Conservation (phyloP, 2,113 vertebrate genomes). For the Athene noctua region DNA sequence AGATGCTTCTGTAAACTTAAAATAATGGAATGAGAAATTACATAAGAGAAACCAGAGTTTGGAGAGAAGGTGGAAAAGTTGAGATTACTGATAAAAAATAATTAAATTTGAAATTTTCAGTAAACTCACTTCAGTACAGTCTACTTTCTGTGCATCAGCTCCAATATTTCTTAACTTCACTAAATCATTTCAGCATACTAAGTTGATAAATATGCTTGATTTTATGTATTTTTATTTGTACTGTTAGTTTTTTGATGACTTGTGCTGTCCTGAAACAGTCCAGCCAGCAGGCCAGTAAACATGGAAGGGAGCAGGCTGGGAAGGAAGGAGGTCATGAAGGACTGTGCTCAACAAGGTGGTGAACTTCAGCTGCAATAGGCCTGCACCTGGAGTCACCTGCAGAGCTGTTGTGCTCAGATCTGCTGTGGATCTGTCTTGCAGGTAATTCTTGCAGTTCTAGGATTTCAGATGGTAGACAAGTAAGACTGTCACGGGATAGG, state of each 20-base stretch:
- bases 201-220: neutral
- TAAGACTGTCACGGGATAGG: fast-evolving
- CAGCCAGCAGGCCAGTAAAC: neutral
- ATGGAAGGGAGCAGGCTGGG: neutral
- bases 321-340: neutral
- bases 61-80: neutral
- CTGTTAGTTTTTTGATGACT: neutral
- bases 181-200: neutral
- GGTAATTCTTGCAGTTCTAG: neutral
- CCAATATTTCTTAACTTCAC: neutral
- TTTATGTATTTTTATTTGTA: neutral
- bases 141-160: neutral
- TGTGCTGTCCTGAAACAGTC: neutral
- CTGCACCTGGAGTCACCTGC: neutral
- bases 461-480: neutral
- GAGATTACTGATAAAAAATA: neutral
- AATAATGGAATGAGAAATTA: neutral
- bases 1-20: neutral
- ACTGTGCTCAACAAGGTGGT: neutral
- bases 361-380: fast-evolving
- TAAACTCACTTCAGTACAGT: neutral
- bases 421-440: neutral
- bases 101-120: neutral
- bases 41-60: neutral
- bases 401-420: neutral